Evolutionary conservation across 2,888 invertebrate species (phyloP), one percentile per base, ranked within the genome.

Genomic region (Lepidochrysops patricia): DNA sequence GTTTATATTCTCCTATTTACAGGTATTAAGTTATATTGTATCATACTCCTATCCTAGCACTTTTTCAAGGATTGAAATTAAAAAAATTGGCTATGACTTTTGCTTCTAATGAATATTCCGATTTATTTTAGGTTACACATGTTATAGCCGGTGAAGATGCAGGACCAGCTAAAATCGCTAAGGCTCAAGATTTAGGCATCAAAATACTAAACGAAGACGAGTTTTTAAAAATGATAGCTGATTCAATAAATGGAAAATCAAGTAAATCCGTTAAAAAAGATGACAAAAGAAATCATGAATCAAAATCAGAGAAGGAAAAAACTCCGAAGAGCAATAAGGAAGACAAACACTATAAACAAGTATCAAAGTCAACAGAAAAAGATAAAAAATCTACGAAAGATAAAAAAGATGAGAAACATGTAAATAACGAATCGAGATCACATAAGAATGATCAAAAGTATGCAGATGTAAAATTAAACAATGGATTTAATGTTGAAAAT

Each of bases 111-210:
- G 7, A 29, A 52, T 57, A 12, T 54, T 5, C 32, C 6, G n/a
- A 34, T 59, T 23, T 23, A 32, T 49, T 59, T 61, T 57, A 90
- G 90, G 91, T 96, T 5, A 93, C 93, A 68, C 97, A 96, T 78
- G 77, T 98, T 1, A 88, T 98, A 23, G 92, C 94, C 2, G 98
- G 98, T 0, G 94, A 96, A 57, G 96, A 97, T 58, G 91, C 96
- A 1, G 98, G 98, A 0, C 95, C 94, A 5, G 91, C 94, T 3
- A 98, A 98, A 90, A 76, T 96, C 49, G 91, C 91, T 0, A 97
- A 96, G 81, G 94, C 95, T 0, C 86, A 91, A 71, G 91, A 90
- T 65, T 85, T 94, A 25, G 92, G 92, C 13, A 93, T 95, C n/a
- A 93, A 92, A 72, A 90, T 93, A 59, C 84, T 98, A 26, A 91